Base-by-base conservation (phyloP, 2,113 vertebrate species). In the Pedionomus torquatus region DNA sequence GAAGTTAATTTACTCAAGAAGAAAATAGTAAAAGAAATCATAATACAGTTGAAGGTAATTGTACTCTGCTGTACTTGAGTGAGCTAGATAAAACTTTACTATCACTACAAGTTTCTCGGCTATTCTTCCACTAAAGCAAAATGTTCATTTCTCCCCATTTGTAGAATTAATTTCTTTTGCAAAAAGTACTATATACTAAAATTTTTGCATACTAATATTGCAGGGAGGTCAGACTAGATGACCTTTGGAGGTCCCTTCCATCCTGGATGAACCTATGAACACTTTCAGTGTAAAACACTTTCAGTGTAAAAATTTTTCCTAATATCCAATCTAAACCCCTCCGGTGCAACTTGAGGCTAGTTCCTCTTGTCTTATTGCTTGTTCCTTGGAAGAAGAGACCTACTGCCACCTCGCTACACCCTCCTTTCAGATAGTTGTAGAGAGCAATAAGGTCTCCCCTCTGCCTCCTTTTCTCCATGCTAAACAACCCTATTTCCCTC, bases 1-100 rank as follows among this genome's bases (percentile, higher is more conserved):
- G 60, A 94, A 95, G 83, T 93, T 95, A 92, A 96, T 92, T 95
- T 96, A 55, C 83, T 94, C 46, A 55, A 70, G 79, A 65, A 91
- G 66, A 74, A 92, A 95, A 88, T 54, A 81, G 54, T 80, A 48
- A 54, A 90, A 94, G 60, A 92, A 93, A 81, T 75, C 55, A 48
- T 85, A 88, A 76, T 55, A 64, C 33, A 41, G 18, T 78, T 80
- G 71, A 83, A 70, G 21, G 43, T 86, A 94, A 75, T 78, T 94
- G 76, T 74, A 80, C 54, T 83, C 24, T 0, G 1, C 37, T 77
- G 23, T 83, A 81, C 48, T 66, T 83, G n/a, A 89, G 16, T 2
- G 3, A 94, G 33, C 48, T 39, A 80, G 85, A 89, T 39, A 44
- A 58, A 80, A 70, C 43, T 86, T 80, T 35, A 75, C 18, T 86